These are phyloP conservation scores for Bergia puertoricense DNA, from an alignment of 92 coral and sea anemone species.

Conservation along the genomic window DNA sequence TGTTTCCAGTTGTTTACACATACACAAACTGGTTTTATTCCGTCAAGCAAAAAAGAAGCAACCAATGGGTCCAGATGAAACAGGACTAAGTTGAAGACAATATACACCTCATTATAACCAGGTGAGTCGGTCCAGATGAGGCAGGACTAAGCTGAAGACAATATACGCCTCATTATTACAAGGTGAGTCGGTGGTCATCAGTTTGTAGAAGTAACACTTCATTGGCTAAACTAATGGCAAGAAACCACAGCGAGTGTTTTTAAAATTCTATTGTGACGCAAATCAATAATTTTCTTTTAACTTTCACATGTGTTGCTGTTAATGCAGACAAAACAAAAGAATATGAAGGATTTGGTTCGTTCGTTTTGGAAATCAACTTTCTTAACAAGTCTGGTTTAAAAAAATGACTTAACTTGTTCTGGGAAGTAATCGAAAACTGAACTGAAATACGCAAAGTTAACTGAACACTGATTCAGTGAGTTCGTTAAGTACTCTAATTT, in stretches of 20 bases:
- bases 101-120: neutral
- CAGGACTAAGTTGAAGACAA: neutral
- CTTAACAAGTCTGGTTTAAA: neutral
- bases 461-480: neutral
- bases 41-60: neutral
- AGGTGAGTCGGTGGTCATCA: neutral
- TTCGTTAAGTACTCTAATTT: neutral
- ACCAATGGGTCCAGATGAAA: neutral
- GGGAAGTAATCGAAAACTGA: neutral
- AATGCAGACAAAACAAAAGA: conserved; percentile 7
- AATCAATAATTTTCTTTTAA: conserved; percentile 21
- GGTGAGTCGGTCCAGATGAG: neutral
- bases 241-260: neutral
- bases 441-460: neutral
- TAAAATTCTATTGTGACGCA: conserved; percentile 23
- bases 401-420: neutral
- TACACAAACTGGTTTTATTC: neutral
- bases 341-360: neutral
- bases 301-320: conserved; percentile 24
- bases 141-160: neutral
- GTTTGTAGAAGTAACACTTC: neutral
- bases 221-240: neutral
- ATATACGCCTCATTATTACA: neutral
- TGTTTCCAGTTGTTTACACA: conserved; percentile 9
- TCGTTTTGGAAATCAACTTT: neutral